phyloP scores from a whole-genome alignment of 2,113 vertebrate genomes.

The Macquaria ambigua region DNA sequence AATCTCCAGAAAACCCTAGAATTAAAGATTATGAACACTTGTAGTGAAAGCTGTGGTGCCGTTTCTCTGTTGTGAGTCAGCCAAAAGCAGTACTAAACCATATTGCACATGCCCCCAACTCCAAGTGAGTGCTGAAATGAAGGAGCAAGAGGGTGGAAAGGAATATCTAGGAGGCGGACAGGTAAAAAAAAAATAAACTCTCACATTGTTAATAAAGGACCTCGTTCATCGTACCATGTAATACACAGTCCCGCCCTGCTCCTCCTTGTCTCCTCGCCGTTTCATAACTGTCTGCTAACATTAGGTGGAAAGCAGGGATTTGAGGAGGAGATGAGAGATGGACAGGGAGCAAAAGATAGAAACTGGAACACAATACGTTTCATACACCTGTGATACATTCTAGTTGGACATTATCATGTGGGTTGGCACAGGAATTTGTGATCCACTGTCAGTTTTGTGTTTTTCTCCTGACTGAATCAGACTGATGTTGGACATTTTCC shows the following conservation, averaged over 20 bases:
- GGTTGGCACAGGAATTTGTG: slow-evolving; percentile 21
- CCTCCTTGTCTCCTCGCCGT: slow-evolving; percentile 52
- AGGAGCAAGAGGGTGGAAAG: slow-evolving; percentile 42
- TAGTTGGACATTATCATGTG: not conserved
- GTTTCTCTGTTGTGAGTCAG: slow-evolving; percentile 17
- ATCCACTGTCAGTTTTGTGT: slow-evolving; percentile 12
- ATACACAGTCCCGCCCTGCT: slow-evolving; percentile 67
- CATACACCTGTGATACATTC: slow-evolving; percentile 45
- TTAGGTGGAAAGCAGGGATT: slow-evolving; percentile 31
- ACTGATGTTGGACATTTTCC: slow-evolving; percentile 13
- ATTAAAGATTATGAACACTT: not conserved
- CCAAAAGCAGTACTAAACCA: not conserved
- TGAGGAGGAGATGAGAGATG: not conserved
- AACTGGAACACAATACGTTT: slow-evolving; percentile 8
- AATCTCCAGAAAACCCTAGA: not conserved
- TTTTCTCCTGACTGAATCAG: slow-evolving; percentile 9
- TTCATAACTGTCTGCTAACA: slow-evolving; percentile 57
- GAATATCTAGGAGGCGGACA: slow-evolving; percentile 57
- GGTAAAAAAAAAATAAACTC: slow-evolving; percentile 59
- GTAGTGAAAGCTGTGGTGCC: slow-evolving; percentile 1
- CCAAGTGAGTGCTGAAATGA: slow-evolving; percentile 25
- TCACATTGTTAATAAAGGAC: slow-evolving; percentile 74
- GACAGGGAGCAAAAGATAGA: not conserved
- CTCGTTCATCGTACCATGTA: slow-evolving; percentile 54
- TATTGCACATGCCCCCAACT: slow-evolving; percentile 13